These are phyloP conservation scores for Sycobia sp. DNA, from an alignment of 1,140 invertebrate genomes.

Conservation along the genomic window DNA sequence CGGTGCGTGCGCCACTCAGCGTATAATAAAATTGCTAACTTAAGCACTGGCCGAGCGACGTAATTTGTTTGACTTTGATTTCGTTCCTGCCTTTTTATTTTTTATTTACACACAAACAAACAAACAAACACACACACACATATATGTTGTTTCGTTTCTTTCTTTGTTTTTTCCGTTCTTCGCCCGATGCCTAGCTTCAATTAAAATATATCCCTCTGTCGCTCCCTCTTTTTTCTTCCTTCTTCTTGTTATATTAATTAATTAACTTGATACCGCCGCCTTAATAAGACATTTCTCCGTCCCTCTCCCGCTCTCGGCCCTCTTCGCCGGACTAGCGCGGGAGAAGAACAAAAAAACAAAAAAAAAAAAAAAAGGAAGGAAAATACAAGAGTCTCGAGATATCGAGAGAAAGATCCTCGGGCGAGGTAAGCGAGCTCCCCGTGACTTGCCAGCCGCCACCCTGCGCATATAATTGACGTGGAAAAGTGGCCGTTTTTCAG, in stretches of 20 bases:
- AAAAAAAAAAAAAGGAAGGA: background rate
- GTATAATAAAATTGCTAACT: constrained; percentile 27
- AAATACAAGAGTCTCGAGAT: too few species aligned
- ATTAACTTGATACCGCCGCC: background rate
- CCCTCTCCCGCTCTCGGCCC: too few species aligned
- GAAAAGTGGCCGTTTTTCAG: too few species aligned
- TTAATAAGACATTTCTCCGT: background rate
- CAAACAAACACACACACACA: too few species aligned
- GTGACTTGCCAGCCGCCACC: too few species aligned
- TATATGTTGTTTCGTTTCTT: too few species aligned
- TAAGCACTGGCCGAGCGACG: background rate
- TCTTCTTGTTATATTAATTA: constrained; percentile 19
- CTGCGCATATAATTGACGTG: too few species aligned
- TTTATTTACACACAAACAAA: too few species aligned
- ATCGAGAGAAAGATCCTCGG: background rate
- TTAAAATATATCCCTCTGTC: constrained; percentile 25
- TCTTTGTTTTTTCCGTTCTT: too few species aligned
- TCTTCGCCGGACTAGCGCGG: background rate
- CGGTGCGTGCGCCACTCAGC: too few species aligned
- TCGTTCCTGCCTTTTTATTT: constrained; percentile 1
- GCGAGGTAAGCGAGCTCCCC: too few species aligned
- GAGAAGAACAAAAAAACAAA: background rate
- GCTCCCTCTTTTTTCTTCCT: too few species aligned
- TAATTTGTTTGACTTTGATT: constrained; percentile 21
- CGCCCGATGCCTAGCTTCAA: constrained; percentile 1